A percentile compares a stretch with the other conserved stretches of the same genome.
Conservation (phyloP, 1,140 invertebrate species). For the Harpegnathos saltator region DNA sequence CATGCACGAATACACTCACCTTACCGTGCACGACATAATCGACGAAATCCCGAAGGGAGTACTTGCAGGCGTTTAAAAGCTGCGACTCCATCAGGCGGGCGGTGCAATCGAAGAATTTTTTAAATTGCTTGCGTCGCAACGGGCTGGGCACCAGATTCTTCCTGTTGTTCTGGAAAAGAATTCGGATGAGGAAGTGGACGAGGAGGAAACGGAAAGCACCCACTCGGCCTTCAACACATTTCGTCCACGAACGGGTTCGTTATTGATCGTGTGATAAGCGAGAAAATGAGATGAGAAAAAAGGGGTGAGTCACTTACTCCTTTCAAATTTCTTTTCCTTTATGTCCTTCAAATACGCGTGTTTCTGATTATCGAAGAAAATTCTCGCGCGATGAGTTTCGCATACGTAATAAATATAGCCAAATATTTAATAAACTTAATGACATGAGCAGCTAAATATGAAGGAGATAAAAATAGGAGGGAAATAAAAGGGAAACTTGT, state of each 20-base stretch:
- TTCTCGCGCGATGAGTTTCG: too few relatives aligned
- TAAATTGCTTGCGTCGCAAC: slow-evolving; percentile 89
- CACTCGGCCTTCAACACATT: background rate
- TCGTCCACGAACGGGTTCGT: background rate
- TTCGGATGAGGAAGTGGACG: background rate
- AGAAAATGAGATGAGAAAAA: too few relatives aligned
- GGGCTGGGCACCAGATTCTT: slow-evolving; percentile 92
- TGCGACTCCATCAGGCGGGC: slow-evolving; percentile 95
- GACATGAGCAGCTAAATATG: too few relatives aligned
- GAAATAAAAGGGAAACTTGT: background rate
- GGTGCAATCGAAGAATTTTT: slow-evolving; percentile 94
- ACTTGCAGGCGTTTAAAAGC: slow-evolving; percentile 91
- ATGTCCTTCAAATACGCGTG: too few relatives aligned
- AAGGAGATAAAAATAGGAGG: too few relatives aligned
- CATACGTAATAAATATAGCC: too few relatives aligned
- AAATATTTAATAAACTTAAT: too few relatives aligned
- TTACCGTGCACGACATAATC: slow-evolving; percentile 88
- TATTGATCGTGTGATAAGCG: background rate
- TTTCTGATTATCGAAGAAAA: too few relatives aligned
- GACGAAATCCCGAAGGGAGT: slow-evolving; percentile 92
- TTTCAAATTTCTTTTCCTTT: too few relatives aligned
- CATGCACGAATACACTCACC: slow-evolving; percentile 27
- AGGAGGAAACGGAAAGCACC: background rate
- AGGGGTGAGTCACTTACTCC: too few relatives aligned
- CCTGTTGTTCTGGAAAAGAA: slow-evolving; percentile 89